These are phyloP conservation scores for Diabrotica undecimpunctata DNA, from an alignment of 1,140 invertebrate genomes.

Conservation along the genomic window DNA sequence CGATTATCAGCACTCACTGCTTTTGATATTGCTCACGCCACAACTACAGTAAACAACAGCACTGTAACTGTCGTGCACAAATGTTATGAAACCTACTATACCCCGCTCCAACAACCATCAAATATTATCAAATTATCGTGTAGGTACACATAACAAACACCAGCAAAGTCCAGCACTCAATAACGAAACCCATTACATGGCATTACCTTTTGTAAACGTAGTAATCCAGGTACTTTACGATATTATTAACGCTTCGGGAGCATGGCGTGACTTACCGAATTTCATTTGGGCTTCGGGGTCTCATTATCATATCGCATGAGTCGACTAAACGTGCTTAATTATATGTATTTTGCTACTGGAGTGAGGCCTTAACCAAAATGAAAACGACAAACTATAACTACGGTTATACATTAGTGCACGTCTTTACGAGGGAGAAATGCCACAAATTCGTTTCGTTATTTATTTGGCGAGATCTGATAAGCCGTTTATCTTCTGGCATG, in stretches of 20 bases:
- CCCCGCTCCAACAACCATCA: slow-evolving; percentile 30
- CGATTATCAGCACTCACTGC: too few relatives aligned
- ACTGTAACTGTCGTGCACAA: too few relatives aligned
- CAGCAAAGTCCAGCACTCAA: slow-evolving; percentile 37
- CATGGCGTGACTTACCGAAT: slow-evolving; percentile 39
- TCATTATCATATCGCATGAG: slow-evolving; percentile 41
- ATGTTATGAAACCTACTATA: not conserved
- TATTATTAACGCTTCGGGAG: slow-evolving; percentile 37
- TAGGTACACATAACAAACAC: slow-evolving; percentile 22
- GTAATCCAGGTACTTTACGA: slow-evolving; percentile 41
- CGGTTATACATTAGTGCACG: slow-evolving; percentile 4
- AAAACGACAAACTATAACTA: slow-evolving; percentile 17
- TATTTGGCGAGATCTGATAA: too few relatives aligned
- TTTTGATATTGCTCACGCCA: too few relatives aligned
- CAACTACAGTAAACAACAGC: too few relatives aligned
- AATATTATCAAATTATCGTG: slow-evolving; percentile 40
- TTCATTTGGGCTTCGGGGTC: slow-evolving; percentile 29
- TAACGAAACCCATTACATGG: slow-evolving; percentile 40
- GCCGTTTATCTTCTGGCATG: too few relatives aligned
- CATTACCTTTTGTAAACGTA: slow-evolving; percentile 41
- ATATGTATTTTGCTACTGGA: slow-evolving; percentile 14
- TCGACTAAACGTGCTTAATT: slow-evolving; percentile 35
- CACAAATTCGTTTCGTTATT: not conserved
- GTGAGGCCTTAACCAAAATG: slow-evolving; percentile 11
- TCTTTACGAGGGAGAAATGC: not conserved